Evolutionary conservation across 2,888 invertebrate species (phyloP), one percentile per base, ranked within the genome.

Genomic region (Ophion slaviceki): DNA sequence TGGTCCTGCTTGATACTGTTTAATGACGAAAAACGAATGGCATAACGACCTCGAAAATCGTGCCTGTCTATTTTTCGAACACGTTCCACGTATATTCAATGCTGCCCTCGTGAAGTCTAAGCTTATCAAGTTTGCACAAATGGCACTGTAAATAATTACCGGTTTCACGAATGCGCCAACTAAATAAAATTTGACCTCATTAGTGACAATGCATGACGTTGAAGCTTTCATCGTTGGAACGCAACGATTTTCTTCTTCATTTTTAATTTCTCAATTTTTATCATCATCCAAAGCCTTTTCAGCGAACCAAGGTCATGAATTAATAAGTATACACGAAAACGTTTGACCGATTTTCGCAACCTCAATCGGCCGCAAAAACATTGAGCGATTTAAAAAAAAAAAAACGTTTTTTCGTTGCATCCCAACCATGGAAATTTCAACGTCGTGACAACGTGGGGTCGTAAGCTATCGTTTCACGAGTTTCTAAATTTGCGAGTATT

Each of bases 101-200:
- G 72, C 77, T 20, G 67, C 80, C 70, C 77, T 61, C 6, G 68
- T 77, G 1, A 59, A 78, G 20, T 61, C 61, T 28, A 66, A n/a
- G 61, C 78, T 86, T 84, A 71, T 78, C 20, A 61, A 83, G 57
- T 53, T 75, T 82, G 72, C 57, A 75, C 40, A 68, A 72, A 74
- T 83, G 72, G 80, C 77, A 76, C 76, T 71, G 45, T 71, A 77
- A 72, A 80, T 20, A 83, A 83, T 76, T 59, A 32, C 45, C 62
- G 47, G 80, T 68, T 45, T 59, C 36, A 17, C 59, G 76, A 74
- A 83, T 83, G 80, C 66, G 40, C 67, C 47, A 62, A 61, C 74
- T 81, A 59, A 74, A 76, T 32, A 32, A 45, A 68, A 70, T 78
- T 76, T 32, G n/a, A 59, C 61, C 14, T n/a, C 66, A 67, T 72